A percentile compares a stretch with the other conserved stretches of the same genome.
phyloP scores from a whole-genome alignment of 1,140 invertebrate genomes.

The Camponotus pennsylvanicus region DNA sequence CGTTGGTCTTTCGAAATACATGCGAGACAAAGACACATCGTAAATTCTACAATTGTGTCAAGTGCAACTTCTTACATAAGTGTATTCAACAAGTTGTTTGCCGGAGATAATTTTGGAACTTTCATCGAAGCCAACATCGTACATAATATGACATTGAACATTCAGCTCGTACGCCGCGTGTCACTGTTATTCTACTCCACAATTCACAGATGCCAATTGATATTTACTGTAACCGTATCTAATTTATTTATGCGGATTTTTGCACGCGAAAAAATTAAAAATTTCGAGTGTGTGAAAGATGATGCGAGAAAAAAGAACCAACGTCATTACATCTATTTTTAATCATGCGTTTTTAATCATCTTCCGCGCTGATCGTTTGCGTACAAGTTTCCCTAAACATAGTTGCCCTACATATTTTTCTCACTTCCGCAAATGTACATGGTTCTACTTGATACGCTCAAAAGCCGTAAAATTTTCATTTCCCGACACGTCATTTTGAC shows the following conservation, averaged over 20 bases:
- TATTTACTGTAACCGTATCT: neutral
- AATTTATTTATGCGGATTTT: neutral
- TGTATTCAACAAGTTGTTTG: constrained; percentile 42
- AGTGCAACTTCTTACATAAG: constrained; percentile 37
- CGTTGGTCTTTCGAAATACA: neutral
- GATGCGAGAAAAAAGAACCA: neutral
- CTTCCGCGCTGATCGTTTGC: neutral
- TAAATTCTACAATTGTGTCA: constrained; percentile 20
- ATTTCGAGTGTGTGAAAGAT: neutral
- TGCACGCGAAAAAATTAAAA: neutral
- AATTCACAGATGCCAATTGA: neutral
- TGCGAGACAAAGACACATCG: neutral
- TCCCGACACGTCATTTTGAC: constrained; percentile 27
- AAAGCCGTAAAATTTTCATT: constrained; percentile 35
- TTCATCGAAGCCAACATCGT: constrained; percentile 24
- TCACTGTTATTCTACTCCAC: neutral
- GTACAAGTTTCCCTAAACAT: neutral
- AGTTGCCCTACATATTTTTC: neutral
- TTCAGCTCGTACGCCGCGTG: neutral
- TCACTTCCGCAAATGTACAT: neutral
- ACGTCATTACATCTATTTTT: neutral
- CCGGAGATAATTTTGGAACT: constrained; percentile 50
- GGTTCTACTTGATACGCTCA: neutral
- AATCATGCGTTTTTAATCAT: neutral
- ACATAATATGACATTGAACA: constrained; percentile 18